Evolutionary conservation across 2,113 vertebrate species (phyloP).

Genomic region (Aviceda subcristata): DNA sequence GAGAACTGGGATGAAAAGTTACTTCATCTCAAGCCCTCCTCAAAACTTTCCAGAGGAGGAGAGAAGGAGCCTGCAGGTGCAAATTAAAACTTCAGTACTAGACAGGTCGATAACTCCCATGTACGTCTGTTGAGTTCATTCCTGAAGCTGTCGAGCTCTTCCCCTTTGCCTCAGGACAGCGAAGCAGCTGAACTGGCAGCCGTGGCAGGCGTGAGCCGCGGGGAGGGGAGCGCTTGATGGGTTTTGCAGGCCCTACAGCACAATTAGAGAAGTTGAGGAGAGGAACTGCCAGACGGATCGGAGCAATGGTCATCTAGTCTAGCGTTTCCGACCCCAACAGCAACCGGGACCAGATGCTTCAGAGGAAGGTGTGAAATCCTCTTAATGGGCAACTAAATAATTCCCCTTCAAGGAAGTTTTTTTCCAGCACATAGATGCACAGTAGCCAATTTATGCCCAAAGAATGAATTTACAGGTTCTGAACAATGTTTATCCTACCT

Average conservation of each 20-base stretch:
- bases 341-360: not conserved
- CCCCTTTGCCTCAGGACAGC: not conserved
- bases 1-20: not conserved
- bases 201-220: not conserved
- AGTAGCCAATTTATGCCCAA: not conserved
- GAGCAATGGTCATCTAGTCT: not conserved
- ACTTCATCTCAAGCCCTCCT: not conserved
- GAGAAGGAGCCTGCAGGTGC: not conserved
- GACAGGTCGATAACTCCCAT: fast-evolving
- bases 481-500: not conserved
- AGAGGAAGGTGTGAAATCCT: slow-evolving; percentile 33
- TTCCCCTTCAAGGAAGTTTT: not conserved
- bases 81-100: not conserved
- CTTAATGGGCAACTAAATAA: slow-evolving; percentile 11
- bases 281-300: not conserved
- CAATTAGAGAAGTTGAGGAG: not conserved
- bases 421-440: not conserved
- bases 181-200: not conserved
- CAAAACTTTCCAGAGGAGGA: not conserved
- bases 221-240: not conserved
- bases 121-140: not conserved
- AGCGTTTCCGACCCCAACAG: not conserved
- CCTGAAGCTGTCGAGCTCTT: not conserved
- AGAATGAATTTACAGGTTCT: not conserved
- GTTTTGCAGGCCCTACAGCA: not conserved